Evolutionary conservation across 2,113 vertebrate species (phyloP), one percentile per base, ranked within the genome.

Genomic region (Syngnathus floridae): DNA sequence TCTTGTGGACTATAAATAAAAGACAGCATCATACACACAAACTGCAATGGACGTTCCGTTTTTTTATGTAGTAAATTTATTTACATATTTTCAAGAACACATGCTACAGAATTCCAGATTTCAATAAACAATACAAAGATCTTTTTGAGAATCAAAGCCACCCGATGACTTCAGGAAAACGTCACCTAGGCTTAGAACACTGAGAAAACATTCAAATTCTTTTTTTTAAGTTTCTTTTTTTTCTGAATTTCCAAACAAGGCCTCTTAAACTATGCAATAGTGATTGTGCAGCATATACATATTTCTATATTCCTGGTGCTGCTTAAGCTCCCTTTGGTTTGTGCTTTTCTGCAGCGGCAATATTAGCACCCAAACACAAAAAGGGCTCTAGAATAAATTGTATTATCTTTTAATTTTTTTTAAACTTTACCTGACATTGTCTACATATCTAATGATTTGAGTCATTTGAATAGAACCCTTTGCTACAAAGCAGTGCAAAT

Each of bases 291-390:
- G 91, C 88, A 87, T 86, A 77, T 81, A 60, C 69, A 63, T 65
- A 60, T 54, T 64, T 14, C 77, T 79, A 78, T 77, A 85, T 70
- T 86, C 85, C 83, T 86, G 78, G 76, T 82, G 82, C 88, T 89
- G 86, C 86, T 80, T 75, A 85, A 87, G 82, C 85, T 87, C 83
- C 83, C 87, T 90, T 91, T 91, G 88, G 89, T 90, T 91, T 91
- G 90, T 90, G 90, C 90, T 91, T 90, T 68, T 90, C 74, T 88
- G 90, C 87, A 90, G 87, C 88, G 45, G 75, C 86, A 82, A 83
- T 80, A 76, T 79, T 88, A 91, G 88, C 90, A 91, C 90, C 90
- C 79, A 86, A 77, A 87, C 82, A 78, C 75, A 76, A 87, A 81
- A 84, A 74, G 81, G 82, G 76, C 74, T 77, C 72, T 69, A 67